A percentile compares a stretch with the other conserved stretches of the same genome.
These are phyloP conservation scores for Sorex maritimensis DNA, from an alignment of 2,797 vertebrate genomes.

Conservation along the genomic window DNA sequence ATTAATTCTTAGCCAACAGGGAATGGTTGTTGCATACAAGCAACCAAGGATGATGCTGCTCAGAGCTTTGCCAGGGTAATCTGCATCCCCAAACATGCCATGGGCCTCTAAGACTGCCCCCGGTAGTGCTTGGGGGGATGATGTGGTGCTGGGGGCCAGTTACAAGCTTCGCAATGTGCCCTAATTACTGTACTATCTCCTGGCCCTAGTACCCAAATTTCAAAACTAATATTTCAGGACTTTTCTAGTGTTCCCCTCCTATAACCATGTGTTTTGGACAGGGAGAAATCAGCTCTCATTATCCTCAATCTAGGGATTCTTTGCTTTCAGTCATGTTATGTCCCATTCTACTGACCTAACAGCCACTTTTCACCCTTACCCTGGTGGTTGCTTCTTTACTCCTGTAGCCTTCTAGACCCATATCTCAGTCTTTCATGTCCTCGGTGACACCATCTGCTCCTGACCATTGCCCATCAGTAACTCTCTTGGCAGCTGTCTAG, in stretches of 20 bases:
- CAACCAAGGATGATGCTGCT: too few species aligned
- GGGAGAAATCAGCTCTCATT: neutral
- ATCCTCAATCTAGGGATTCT: neutral
- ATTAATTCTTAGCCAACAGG: too few species aligned
- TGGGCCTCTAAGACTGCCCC: too few species aligned
- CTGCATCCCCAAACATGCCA: too few species aligned
- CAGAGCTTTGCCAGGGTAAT: too few species aligned
- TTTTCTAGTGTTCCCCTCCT: neutral
- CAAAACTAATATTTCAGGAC: neutral
- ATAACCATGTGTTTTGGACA: constrained; percentile 15
- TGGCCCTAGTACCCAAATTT: neutral
- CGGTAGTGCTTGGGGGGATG: too few species aligned
- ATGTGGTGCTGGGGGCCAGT: too few species aligned
- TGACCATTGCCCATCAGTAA: neutral
- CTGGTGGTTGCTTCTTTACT: neutral
- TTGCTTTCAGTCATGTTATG: neutral
- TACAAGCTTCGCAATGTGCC: too few species aligned
- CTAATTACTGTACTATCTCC: too few species aligned
- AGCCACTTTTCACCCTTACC: neutral
- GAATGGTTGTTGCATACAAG: too few species aligned
- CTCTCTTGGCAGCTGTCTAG: neutral
- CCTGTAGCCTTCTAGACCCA: neutral
- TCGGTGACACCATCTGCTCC: neutral
- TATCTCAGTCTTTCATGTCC: neutral
- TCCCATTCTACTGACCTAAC: neutral